Percentiles rank a stretch among this genome's conserved stretches.
Evolutionary conservation across 92 coral and sea anemone species (phyloP).

Genomic region (Zoanthus sansibaricus): DNA sequence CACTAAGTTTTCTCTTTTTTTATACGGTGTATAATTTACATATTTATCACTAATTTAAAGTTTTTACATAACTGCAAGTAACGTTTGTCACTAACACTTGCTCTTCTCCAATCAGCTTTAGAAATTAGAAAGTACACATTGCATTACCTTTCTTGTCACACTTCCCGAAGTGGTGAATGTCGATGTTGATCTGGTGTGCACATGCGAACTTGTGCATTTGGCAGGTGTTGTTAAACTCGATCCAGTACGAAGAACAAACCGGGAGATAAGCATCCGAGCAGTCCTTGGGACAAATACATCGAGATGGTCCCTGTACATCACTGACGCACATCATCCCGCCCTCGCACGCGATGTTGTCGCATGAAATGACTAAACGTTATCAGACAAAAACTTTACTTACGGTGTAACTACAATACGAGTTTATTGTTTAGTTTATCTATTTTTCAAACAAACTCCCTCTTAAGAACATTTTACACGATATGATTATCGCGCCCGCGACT

Average conservation of each 20-base stretch:
- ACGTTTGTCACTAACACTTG: too few species aligned
- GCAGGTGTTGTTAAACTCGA: slow-evolving; percentile 44
- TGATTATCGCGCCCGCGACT: too few species aligned
- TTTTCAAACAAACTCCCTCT: too few species aligned
- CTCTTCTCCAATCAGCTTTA: not conserved
- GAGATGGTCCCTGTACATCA: slow-evolving; percentile 3
- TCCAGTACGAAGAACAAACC: slow-evolving; percentile 40
- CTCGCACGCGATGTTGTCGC: slow-evolving; percentile 22
- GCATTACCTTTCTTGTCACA: slow-evolving; percentile 7
- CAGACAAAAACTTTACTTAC: not conserved
- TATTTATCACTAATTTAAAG: too few species aligned
- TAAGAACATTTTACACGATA: too few species aligned
- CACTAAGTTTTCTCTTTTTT: too few species aligned
- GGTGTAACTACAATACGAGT: not conserved
- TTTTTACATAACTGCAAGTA: too few species aligned
- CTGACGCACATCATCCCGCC: slow-evolving; percentile 37
- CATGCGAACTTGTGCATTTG: slow-evolving; percentile 51
- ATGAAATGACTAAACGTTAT: slow-evolving; percentile 1
- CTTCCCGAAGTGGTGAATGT: slow-evolving; percentile 25
- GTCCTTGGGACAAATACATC: slow-evolving; percentile 47
- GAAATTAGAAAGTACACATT: not conserved
- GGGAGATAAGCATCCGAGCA: slow-evolving; percentile 35
- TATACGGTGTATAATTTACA: too few species aligned
- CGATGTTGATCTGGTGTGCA: slow-evolving; percentile 18
- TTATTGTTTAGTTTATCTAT: too few species aligned